These are phyloP conservation scores for Elachura formosa DNA, from an alignment of 2,113 vertebrate species.

Conservation along the genomic window DNA sequence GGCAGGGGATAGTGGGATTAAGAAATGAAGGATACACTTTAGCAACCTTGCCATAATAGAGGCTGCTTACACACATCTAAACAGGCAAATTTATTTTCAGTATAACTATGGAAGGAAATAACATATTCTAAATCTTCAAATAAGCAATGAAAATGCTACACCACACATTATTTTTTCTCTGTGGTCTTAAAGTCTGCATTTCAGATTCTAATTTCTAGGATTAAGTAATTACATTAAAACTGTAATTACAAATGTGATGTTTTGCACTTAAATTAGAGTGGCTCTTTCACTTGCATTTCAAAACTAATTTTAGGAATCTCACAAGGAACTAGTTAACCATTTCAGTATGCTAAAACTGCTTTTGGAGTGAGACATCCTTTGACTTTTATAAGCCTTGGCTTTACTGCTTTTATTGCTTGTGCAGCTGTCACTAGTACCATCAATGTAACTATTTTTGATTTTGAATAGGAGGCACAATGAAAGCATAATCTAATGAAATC, in stretches of 20 bases:
- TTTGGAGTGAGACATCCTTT: neutral
- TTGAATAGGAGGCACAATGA: neutral
- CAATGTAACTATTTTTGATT: neutral
- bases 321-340: neutral
- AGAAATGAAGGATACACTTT: neutral
- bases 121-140: neutral
- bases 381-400: neutral
- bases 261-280: neutral
- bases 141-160: neutral
- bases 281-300: neutral
- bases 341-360: neutral
- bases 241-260: neutral
- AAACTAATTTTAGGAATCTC: neutral
- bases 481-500: neutral
- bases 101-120: neutral
- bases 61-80: neutral
- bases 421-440: neutral
- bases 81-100: neutral
- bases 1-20: fast-evolving
- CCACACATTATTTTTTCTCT: neutral
- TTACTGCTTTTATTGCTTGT: neutral
- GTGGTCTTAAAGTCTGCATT: neutral
- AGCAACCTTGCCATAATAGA: neutral
- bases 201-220: neutral
- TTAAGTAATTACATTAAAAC: neutral